Evolutionary conservation across 2,888 invertebrate genomes (phyloP).

Genomic region (Shargacucullia verbasci): DNA sequence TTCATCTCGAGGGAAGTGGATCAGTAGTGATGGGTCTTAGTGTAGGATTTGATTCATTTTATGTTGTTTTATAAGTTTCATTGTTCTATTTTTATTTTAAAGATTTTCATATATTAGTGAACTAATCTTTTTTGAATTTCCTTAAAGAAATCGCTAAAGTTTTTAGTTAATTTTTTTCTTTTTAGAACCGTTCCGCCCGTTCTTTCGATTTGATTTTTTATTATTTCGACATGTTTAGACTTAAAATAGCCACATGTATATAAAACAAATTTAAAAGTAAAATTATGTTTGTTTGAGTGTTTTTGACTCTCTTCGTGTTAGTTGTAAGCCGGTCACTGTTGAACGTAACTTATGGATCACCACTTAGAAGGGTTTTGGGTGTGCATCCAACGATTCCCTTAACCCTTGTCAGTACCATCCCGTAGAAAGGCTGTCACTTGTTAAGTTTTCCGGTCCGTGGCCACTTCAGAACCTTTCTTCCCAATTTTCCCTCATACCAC

Average conservation of each 20-base stretch:
- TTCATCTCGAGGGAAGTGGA: slow-evolving; percentile 39
- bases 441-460: slow-evolving; percentile 46
- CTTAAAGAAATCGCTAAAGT: slow-evolving; percentile 9
- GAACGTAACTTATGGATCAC: slow-evolving; percentile 45
- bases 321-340: slow-evolving; percentile 24
- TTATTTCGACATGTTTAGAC: too few species aligned
- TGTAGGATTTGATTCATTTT: slow-evolving; percentile 19
- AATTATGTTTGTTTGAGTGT: background rate
- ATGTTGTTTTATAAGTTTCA: slow-evolving; percentile 38
- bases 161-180: too few species aligned
- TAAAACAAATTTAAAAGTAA: too few species aligned
- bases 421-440: slow-evolving; percentile 51
- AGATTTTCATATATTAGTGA: slow-evolving; percentile 17
- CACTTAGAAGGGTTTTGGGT: slow-evolving; percentile 31
- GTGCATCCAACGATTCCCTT: slow-evolving; percentile 34
- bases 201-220: too few species aligned
- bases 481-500: slow-evolving; percentile 35
- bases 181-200: too few species aligned
- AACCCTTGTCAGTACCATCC: slow-evolving; percentile 50
- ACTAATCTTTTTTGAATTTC: slow-evolving; percentile 29
- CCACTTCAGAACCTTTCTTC: slow-evolving; percentile 35
- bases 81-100: slow-evolving; percentile 33
- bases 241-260: too few species aligned
- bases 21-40: slow-evolving; percentile 46
- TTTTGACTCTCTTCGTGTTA: slow-evolving; percentile 16